Evolutionary conservation across 2,888 invertebrate genomes (phyloP).

Genomic region (Cerceris rybyensis): DNA sequence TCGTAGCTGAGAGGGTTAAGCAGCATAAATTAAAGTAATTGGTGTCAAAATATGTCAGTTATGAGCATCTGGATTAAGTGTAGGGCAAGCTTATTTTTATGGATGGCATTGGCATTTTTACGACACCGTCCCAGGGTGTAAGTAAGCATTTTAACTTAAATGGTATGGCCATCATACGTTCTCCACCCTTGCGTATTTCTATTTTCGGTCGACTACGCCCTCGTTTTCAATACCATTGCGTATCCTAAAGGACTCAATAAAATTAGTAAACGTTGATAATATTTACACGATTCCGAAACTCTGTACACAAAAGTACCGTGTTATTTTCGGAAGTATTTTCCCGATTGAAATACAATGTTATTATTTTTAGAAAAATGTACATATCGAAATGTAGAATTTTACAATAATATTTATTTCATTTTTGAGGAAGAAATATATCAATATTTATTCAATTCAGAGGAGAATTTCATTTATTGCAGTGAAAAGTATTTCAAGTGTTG

Average conservation of each 20-base stretch:
- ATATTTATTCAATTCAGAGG: no score
- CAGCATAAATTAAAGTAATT: background rate
- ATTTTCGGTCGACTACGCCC: conserved; percentile 2
- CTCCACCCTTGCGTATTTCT: background rate
- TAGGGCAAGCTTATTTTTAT: background rate
- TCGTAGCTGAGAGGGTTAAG: background rate
- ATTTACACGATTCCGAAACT: background rate
- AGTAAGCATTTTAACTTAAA: conserved; percentile 17
- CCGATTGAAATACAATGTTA: no score
- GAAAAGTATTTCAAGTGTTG: no score
- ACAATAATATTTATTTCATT: no score
- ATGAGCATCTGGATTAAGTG: background rate
- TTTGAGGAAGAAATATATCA: no score
- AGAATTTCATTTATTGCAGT: no score
- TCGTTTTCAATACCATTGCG: conserved; percentile 9
- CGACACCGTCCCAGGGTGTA: background rate
- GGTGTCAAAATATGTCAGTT: background rate
- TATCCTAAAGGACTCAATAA: background rate
- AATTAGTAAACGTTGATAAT: conserved; percentile 3
- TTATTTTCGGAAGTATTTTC: background rate
- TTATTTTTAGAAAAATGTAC: no score
- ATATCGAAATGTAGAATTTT: no score
- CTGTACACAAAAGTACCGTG: background rate
- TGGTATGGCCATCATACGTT: background rate
- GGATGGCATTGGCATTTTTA: background rate